Base-by-base conservation (phyloP, 2,113 vertebrate species). In the Psilopogon haemacephalus region DNA sequence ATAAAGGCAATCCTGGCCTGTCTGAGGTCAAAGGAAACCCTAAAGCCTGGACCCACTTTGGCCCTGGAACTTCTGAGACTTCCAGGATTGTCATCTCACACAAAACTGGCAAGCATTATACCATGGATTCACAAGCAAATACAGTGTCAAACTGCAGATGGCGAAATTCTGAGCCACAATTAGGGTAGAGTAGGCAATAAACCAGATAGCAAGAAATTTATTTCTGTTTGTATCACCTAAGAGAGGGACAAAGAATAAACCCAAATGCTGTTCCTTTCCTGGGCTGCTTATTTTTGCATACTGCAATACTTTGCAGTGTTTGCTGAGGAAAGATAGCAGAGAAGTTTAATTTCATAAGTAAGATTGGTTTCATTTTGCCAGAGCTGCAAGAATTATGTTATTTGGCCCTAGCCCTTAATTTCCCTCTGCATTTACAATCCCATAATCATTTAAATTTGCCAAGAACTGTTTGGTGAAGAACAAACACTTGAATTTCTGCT, bases 401-500 rank as follows among this genome's bases (percentile, higher is more conserved):
- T 52, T 89, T 63, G 48, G 35, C 33, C 32, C 33, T 35, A 64
- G 59, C 5, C 37, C 73, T 59, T 84, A 46, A 86, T 78, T 93
- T 95, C 56, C 23, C 56, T 69, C 83, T 91, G 50, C 70, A 70
- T 88, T 73, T 88, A 44, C n/a, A 44, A 62, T 77, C 62, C 86
- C 65, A 70, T 24, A 33, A 90, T 89, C 93, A 90, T 69, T 93
- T 94, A 83, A 90, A 95, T 90, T 75, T 87, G 73, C 90, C 78
- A 90, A 88, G 80, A 94, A 77, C 90, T 83, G 68, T 94, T 94
- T 95, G 93, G 88, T 88, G 94, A 94, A 96, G 84, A 95, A 75
- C 46, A 84, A 96, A 91, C 68, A 85, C 80, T 97, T 95, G 67
- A 96, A 94, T 95, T 89, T 82, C 75, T 97, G 95, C 94, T 97